These are phyloP conservation scores for Eurosta solidaginis DNA, from an alignment of 1,140 invertebrate genomes.

Conservation along the genomic window DNA sequence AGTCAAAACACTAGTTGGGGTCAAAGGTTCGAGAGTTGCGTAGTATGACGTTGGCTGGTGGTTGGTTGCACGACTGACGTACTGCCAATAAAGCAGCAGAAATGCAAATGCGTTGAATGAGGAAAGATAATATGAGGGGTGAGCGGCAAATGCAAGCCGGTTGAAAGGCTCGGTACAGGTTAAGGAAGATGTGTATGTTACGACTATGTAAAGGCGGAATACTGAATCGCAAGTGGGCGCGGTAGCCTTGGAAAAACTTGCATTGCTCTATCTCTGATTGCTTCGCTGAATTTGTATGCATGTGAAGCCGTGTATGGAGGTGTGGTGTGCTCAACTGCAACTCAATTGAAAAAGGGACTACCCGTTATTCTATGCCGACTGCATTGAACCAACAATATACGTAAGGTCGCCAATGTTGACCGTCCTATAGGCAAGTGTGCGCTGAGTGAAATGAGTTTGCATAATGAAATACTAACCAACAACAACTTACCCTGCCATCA, in stretches of 20 bases:
- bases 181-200: too few relatives aligned
- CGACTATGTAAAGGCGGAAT: background rate
- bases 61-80: background rate
- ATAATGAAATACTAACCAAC: too few relatives aligned
- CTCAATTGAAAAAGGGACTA: conserved; percentile 19
- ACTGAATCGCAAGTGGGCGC: background rate
- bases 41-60: too few relatives aligned
- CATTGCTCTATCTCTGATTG: background rate
- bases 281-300: background rate
- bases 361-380: background rate
- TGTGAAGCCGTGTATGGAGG: background rate
- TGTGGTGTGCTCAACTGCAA: conserved; percentile 6
- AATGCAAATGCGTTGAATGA: background rate
- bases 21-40: background rate
- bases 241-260: background rate
- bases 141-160: background rate
- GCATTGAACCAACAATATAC: background rate
- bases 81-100: background rate
- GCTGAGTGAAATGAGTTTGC: too few relatives aligned
- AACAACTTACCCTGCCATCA: too few relatives aligned
- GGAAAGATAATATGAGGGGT: background rate
- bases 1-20: too few relatives aligned
- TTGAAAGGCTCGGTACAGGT: too few relatives aligned
- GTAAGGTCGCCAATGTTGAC: background rate
- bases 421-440: background rate